Evolutionary conservation across 1,140 invertebrate genomes (phyloP), one percentile per base, ranked within the genome.

Genomic region (Zaprionus lachaisei): DNA sequence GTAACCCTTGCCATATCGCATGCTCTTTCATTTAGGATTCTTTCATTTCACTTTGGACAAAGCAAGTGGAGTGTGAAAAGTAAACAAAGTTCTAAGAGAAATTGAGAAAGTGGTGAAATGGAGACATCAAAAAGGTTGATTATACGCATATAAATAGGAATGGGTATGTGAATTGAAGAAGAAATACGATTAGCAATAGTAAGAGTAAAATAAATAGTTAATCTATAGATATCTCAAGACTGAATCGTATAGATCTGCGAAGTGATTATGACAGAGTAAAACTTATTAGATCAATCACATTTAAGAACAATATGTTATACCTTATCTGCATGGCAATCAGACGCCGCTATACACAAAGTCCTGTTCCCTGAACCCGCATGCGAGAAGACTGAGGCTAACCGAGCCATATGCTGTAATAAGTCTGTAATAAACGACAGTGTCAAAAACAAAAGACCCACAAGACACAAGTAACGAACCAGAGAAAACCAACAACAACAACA

Each of bases 351-450:
- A 15, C 12, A 41, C 12, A n/a, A 41, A 41, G 31, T n/a, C 5
- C 38, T 41, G 38, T 41, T 49, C 47, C 47, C 22, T 22, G 20
- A 24, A 14, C 47, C 47, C 47, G 47, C 47, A 51, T 51, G 20
- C 9, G 11, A 22, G 47, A 22, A 49, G 44, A 20, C 47, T 24
- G 9, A 12, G 47, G 20, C 41, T 17, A 51, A 65, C 37, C 26
- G 6, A 38, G 41, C 78, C 78, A 83, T 83, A 83, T 80, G 80
- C 70, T 77, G 82, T 66, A 78, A 82, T 72, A 78, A 74, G 51
- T 79, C 72, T 79, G 37, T 66, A 68, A 74, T 79, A 81, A 84
- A 77, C 77, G 69, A 51, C 54, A 47, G 41, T 34, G n/a, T 14
- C 38, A 38, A 51, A 55, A 51, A 63, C 58, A 65, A 56, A 67